phyloP scores from a whole-genome alignment of 2,113 vertebrate genomes.

The Paratilapia polleni region DNA sequence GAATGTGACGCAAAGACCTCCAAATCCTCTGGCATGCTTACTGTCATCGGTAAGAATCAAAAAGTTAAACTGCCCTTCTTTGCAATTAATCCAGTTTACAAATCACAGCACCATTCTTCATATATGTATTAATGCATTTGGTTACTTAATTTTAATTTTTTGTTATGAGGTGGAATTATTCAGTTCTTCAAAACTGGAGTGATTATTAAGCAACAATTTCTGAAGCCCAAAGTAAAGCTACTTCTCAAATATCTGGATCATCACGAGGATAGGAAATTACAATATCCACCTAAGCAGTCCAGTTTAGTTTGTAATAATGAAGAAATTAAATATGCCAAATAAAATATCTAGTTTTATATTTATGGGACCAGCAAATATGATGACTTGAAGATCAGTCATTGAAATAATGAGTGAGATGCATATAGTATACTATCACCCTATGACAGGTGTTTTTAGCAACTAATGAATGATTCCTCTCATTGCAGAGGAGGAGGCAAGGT shows the following conservation, averaged over 20 bases:
- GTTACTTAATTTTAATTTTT: background rate
- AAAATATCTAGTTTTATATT: background rate
- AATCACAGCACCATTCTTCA: background rate
- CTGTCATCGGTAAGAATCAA: slow-evolving; percentile 89
- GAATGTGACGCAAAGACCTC: slow-evolving; percentile 93
- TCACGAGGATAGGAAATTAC: background rate
- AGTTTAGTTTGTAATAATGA: background rate
- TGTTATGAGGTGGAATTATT: background rate
- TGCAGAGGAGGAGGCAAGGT: slow-evolving; percentile 94
- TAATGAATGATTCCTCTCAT: background rate
- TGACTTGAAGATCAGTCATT: background rate
- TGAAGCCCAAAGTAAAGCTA: background rate
- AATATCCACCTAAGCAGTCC: no score
- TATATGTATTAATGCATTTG: background rate
- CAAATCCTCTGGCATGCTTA: slow-evolving; percentile 93
- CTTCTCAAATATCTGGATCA: background rate
- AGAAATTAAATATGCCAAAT: background rate
- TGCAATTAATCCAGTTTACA: background rate
- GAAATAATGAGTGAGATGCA: background rate
- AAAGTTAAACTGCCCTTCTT: background rate
- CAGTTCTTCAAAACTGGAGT: background rate
- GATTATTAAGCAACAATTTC: background rate
- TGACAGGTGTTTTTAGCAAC: background rate
- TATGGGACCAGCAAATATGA: background rate
- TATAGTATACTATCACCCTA: no score